A percentile compares a stretch with the other conserved stretches of the same genome.
These are phyloP conservation scores for Apis florea DNA, from an alignment of 1,140 invertebrate genomes.

Conservation along the genomic window DNA sequence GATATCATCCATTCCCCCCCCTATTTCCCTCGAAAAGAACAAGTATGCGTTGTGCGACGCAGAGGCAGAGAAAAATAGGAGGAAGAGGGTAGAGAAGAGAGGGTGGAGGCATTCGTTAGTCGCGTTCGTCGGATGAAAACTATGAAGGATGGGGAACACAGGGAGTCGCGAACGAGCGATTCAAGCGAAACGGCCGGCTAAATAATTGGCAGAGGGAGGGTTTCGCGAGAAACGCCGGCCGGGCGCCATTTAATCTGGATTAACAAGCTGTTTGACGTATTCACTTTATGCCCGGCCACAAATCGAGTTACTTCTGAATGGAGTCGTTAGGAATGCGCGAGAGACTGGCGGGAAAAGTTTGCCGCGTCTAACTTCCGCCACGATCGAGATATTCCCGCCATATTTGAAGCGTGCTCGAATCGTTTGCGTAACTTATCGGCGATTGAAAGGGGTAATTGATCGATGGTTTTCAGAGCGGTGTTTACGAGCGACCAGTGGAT, in stretches of 20 bases:
- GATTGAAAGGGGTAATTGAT: too few relatives aligned
- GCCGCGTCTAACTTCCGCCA: not conserved
- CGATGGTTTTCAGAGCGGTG: too few relatives aligned
- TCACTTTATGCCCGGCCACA: constrained; percentile 41
- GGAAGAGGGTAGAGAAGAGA: too few relatives aligned
- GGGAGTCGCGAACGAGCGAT: constrained; percentile 16
- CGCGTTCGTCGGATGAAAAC: constrained; percentile 2
- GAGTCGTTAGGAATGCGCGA: constrained; percentile 49
- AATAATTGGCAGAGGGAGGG: constrained; percentile 51
- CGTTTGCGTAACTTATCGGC: too few relatives aligned
- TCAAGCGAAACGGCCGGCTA: constrained; percentile 35
- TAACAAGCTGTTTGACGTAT: constrained; percentile 59
- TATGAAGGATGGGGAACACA: not conserved
- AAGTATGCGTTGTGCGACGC: not conserved
- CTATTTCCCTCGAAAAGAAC: constrained; percentile 10
- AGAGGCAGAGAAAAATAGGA: not conserved
- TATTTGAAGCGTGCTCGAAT: too few relatives aligned
- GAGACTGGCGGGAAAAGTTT: not conserved
- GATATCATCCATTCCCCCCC: not conserved
- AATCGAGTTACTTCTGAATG: constrained; percentile 58
- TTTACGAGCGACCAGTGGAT: too few relatives aligned
- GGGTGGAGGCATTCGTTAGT: constrained; percentile 36
- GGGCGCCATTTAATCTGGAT: constrained; percentile 55
- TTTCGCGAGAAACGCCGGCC: constrained; percentile 40
- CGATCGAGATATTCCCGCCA: too few relatives aligned